Base-by-base conservation (phyloP, 2,113 vertebrate genomes). In the Hassar affinis region DNA sequence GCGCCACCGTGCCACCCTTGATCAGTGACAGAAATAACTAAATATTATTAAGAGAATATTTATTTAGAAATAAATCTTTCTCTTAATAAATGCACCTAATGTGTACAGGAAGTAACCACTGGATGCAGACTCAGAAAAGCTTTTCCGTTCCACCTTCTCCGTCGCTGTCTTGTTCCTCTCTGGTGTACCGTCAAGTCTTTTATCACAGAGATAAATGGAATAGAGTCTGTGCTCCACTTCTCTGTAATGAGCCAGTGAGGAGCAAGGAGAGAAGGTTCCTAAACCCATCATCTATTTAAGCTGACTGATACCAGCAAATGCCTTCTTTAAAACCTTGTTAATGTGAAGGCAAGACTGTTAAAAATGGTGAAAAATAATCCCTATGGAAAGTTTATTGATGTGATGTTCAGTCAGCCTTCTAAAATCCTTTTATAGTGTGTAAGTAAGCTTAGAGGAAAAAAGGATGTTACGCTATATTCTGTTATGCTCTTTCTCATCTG, bases 291-390 rank as follows among this genome's bases (percentile, higher is more conserved):
- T 52, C 38, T 49, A 71, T 78, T 85, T 85, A 83, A 81, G 82
- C 76, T 78, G 74, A 80, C 86, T 86, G 85, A 86, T 90, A 91
- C 83, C 84, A 84, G 82, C 71, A 82, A 87, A 80, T 86, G 88
- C 84, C 83, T 75, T 71, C 83, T 85, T 84, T 78, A 82, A 84
- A 91, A 90, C 82, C 81, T 86, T 85, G 87, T 89, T 91, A 89
- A 90, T 88, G 86, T 86, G 79, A 87, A 81, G 64, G 42, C 80
- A 3, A 17, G 87, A 81, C 76, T 62, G 86, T 85, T 88, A 87
- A 87, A 90, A 87, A 90, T 87, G n/a, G 22, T 71, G 20, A 57
- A 69, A 57, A 78, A 79, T 71, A 56, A 84, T 78, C 54, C 52
- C 52, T 22, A 7, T 79, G 56, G 56, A 27, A 45, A 75, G 0